A percentile compares a stretch with the other conserved stretches of the same genome.
phyloP scores from a whole-genome alignment of 2,888 invertebrate species.

The Hirtodrosophila alboralis region DNA sequence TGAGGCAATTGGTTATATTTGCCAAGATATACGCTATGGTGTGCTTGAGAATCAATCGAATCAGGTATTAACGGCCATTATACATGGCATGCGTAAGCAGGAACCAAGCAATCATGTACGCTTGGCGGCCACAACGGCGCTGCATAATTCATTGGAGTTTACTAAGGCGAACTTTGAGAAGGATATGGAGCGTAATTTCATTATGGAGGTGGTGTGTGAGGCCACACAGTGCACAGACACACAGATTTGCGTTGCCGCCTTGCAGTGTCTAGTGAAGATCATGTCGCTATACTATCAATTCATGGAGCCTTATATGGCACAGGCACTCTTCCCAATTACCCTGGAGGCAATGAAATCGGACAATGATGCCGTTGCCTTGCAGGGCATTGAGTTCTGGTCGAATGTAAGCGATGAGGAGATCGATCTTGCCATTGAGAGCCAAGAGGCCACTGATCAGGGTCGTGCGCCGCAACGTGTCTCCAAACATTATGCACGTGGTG shows the following conservation, averaged over 20 bases:
- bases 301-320: conserved; percentile 99
- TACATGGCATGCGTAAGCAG: conserved; percentile 98
- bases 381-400: conserved; percentile 99
- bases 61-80: conserved; percentile 98
- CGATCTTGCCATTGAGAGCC: conserved; percentile 96
- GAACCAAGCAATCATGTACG: conserved; percentile 97
- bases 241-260: conserved; percentile 96
- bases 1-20: conserved; percentile 95
- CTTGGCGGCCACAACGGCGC: conserved; percentile 97
- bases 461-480: conserved; percentile 96
- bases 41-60: conserved; percentile 96
- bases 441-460: conserved; percentile 96
- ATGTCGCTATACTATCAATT: conserved; percentile 99
- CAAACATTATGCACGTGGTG: conserved; percentile 98
- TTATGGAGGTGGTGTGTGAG: conserved; percentile 99
- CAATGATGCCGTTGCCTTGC: conserved; percentile 96
- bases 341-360: conserved; percentile 99
- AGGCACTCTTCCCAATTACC: conserved; percentile 98
- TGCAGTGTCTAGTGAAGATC: conserved; percentile 99
- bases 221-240: conserved; percentile 97
- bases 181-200: conserved; percentile 98
- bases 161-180: conserved; percentile 99
- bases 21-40: conserved; percentile 98
- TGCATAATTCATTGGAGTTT: conserved; percentile 98
- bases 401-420: conserved; percentile 99